These are phyloP conservation scores for Hydrophis major DNA, from an alignment of 2,797 vertebrate genomes.

Conservation along the genomic window DNA sequence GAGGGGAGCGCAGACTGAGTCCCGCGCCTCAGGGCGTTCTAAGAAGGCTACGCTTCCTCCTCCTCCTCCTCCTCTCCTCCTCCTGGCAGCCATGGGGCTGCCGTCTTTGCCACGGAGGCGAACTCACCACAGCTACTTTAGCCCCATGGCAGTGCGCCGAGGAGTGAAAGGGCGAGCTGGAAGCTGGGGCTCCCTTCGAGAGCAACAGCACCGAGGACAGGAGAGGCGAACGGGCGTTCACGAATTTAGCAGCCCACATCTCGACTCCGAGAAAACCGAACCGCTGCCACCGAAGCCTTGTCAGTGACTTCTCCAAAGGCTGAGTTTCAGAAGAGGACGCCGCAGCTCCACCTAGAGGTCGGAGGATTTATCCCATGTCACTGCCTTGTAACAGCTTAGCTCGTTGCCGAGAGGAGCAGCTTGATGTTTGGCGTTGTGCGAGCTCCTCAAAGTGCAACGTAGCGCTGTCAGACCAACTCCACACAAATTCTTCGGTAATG, in stretches of 20 bases:
- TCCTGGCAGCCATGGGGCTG: background rate
- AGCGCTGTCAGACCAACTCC: background rate
- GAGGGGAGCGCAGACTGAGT: background rate
- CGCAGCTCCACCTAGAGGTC: background rate
- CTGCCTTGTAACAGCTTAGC: accelerated
- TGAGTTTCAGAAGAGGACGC: accelerated
- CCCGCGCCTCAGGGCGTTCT: background rate
- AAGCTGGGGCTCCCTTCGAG: constrained; percentile 13
- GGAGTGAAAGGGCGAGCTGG: constrained; percentile 54
- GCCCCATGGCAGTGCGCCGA: constrained; percentile 46
- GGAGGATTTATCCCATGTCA: background rate
- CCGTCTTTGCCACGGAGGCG: background rate
- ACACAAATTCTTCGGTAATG: background rate
- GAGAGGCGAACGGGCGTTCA: background rate
- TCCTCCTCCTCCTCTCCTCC: background rate
- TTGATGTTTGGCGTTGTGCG: background rate
- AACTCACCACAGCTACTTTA: constrained; percentile 72
- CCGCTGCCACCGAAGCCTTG: too few species aligned
- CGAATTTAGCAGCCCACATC: background rate
- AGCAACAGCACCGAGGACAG: background rate
- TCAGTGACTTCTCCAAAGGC: background rate
- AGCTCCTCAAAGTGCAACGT: background rate
- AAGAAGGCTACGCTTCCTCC: background rate
- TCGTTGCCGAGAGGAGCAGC: background rate
- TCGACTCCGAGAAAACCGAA: accelerated